Conservation (phyloP, 1,140 invertebrate genomes). For the Bathynomus jamesi region DNA sequence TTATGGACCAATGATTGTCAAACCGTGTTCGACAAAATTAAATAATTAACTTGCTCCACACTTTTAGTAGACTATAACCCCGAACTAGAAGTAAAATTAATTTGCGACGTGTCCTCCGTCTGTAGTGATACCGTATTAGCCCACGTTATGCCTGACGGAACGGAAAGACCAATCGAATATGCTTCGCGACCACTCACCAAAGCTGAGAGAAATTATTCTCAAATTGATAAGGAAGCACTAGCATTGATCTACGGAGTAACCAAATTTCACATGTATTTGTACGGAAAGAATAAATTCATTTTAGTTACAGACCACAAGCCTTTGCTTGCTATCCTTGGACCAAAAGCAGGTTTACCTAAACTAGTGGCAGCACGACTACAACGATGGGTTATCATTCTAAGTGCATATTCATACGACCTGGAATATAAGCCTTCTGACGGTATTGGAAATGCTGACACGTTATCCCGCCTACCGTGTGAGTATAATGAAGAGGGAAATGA, state of each 20-base stretch:
- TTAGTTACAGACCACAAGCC: conserved; percentile 17
- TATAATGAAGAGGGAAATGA: neutral
- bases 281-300: conserved; percentile 5
- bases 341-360: neutral
- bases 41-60: neutral
- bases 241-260: conserved; percentile 45
- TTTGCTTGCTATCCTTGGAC: conserved; percentile 1
- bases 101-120: neutral
- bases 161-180: conserved; percentile 44
- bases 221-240: conserved; percentile 50
- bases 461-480: conserved; percentile 10
- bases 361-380: conserved; percentile 7
- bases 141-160: conserved; percentile 29
- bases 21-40: too few relatives aligned
- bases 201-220: conserved; percentile 46
- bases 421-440: neutral
- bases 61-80: neutral
- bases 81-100: neutral
- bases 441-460: conserved; percentile 1
- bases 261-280: conserved; percentile 13
- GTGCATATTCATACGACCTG: neutral
- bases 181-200: conserved; percentile 43
- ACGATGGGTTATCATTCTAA: conserved; percentile 3
- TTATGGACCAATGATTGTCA: neutral
- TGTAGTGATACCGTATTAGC: neutral